phyloP scores from a whole-genome alignment of 2,888 invertebrate genomes.

The Temnothorax ravouxi region DNA sequence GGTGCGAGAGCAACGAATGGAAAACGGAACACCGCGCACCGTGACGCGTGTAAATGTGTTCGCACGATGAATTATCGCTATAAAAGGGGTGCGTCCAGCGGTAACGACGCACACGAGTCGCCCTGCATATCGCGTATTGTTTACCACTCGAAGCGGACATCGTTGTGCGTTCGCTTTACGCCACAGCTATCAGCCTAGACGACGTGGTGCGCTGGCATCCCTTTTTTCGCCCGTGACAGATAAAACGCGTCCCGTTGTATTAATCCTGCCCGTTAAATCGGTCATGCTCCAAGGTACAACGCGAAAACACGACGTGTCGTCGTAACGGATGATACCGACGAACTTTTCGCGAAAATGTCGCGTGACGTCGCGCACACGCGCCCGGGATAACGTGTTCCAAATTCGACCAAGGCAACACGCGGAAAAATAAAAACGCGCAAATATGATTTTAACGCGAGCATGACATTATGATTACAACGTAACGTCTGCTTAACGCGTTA shows the following conservation, averaged over 20 bases:
- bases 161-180: slow-evolving; percentile 53
- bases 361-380: background rate
- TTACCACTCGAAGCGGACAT: slow-evolving; percentile 55
- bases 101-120: slow-evolving; percentile 56
- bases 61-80: slow-evolving; percentile 74
- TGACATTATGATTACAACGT: slow-evolving; percentile 48
- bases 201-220: slow-evolving; percentile 59
- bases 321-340: background rate
- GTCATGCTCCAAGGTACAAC: slow-evolving; percentile 20
- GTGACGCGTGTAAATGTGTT: slow-evolving; percentile 71
- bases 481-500: slow-evolving; percentile 43
- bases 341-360: slow-evolving; percentile 22
- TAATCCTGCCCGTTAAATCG: slow-evolving; percentile 44
- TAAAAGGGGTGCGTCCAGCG: slow-evolving; percentile 64
- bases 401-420: background rate
- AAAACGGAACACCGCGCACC: slow-evolving; percentile 51
- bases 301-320: slow-evolving; percentile 9
- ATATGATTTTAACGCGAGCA: slow-evolving; percentile 1
- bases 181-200: slow-evolving; percentile 59
- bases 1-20: slow-evolving; percentile 6
- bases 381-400: background rate
- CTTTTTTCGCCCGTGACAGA: slow-evolving; percentile 45
- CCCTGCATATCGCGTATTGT: slow-evolving; percentile 58
- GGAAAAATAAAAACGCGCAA: slow-evolving; percentile 20
- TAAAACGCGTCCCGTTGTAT: slow-evolving; percentile 34